Evolutionary conservation across 1,140 invertebrate genomes (phyloP).

Genomic region (Magallana angulata): DNA sequence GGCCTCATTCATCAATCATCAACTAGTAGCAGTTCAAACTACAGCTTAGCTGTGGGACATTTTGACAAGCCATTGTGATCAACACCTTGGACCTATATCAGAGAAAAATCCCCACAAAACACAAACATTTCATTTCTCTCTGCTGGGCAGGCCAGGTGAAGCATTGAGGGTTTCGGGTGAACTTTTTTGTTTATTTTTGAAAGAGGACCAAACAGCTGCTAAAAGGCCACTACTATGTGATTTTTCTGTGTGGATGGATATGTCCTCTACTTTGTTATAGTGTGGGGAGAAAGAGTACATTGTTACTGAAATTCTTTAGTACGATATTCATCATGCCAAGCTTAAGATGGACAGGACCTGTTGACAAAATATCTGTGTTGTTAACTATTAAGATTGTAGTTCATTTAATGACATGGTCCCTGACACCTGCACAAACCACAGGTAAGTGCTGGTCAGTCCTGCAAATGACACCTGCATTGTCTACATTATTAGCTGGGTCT

Average conservation of each 20-base stretch:
- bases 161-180: neutral
- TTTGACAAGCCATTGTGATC: conserved; percentile 20
- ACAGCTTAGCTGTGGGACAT: conserved; percentile 10
- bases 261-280: neutral
- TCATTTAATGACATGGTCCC: conserved; percentile 11
- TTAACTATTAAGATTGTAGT: conserved; percentile 3
- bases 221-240: neutral
- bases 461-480: neutral
- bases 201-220: neutral
- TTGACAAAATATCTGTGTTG: conserved; percentile 31
- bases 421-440: conserved; percentile 35
- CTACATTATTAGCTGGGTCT: neutral
- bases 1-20: conserved; percentile 21
- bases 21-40: conserved; percentile 15
- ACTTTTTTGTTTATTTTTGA: neutral
- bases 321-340: neutral
- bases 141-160: neutral
- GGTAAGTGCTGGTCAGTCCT: conserved; percentile 15
- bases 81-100: conserved; percentile 3
- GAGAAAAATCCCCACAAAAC: neutral
- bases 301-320: neutral
- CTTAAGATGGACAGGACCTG: neutral
- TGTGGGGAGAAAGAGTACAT: neutral
- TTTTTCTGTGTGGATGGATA: neutral
- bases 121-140: neutral